Percentiles rank a stretch among this genome's conserved stretches.
Conservation (phyloP, 2,113 vertebrate species). For the Haemorhous mexicanus region DNA sequence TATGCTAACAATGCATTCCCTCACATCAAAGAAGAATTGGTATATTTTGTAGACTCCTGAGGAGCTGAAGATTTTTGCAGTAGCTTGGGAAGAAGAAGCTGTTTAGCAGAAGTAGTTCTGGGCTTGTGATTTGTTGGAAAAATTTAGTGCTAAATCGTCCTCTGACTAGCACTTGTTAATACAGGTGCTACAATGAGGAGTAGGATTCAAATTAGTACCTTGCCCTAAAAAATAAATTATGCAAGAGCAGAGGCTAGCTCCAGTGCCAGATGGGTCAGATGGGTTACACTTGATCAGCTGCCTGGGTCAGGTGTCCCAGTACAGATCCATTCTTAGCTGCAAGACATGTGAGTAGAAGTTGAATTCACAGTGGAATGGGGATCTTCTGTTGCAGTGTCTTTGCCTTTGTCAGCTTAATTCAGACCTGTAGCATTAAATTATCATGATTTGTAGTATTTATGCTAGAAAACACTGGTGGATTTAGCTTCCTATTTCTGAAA, state of each 20-base stretch:
- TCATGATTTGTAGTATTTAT: constrained; percentile 2
- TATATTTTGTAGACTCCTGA: constrained; percentile 49
- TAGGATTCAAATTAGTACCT: background rate
- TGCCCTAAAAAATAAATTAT: background rate
- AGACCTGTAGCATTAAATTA: background rate
- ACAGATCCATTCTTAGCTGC: background rate
- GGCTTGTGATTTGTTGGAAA: background rate
- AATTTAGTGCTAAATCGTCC: constrained; percentile 47
- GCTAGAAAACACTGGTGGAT: background rate
- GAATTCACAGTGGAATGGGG: background rate
- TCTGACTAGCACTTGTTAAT: constrained; percentile 14
- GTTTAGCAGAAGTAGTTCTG: constrained; percentile 28
- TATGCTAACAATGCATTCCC: background rate
- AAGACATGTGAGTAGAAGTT: background rate
- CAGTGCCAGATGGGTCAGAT: background rate
- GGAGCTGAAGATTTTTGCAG: constrained; percentile 34
- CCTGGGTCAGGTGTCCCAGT: background rate
- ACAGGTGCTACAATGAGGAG: background rate
- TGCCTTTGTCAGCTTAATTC: background rate
- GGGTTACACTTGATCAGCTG: background rate
- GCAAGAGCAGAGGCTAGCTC: background rate
- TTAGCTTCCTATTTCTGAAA: background rate
- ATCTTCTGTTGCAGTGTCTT: background rate
- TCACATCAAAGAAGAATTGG: constrained; percentile 36
- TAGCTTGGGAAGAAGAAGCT: constrained; percentile 34